phyloP scores from a whole-genome alignment of 1,140 invertebrate species.

The Bombus waltoni region DNA sequence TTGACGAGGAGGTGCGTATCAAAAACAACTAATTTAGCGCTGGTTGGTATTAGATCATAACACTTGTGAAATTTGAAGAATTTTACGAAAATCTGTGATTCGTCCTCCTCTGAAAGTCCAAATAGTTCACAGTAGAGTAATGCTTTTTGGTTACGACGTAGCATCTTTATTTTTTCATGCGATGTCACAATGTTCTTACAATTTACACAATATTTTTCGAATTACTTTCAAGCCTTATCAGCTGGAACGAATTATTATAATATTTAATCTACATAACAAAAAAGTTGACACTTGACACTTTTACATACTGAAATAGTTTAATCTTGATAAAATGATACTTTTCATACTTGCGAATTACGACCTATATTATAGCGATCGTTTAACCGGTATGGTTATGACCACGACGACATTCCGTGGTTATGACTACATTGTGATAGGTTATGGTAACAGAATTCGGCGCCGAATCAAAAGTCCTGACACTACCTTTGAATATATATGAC shows the following conservation, averaged over 20 bases:
- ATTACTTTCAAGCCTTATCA: not conserved
- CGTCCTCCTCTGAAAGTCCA: constrained; percentile 95
- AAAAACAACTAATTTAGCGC: constrained; percentile 99
- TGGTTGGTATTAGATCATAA: constrained; percentile 99
- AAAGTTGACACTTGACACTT: not conserved
- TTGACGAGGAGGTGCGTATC: constrained; percentile 99
- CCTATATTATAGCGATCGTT: too few species aligned
- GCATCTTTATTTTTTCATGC: constrained; percentile 58
- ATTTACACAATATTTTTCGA: not conserved
- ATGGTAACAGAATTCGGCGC: not conserved
- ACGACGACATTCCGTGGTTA: not conserved
- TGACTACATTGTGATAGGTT: constrained; percentile 10
- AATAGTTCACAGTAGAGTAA: constrained; percentile 78
- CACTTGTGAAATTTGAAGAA: constrained; percentile 99
- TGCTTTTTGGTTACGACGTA: constrained; percentile 75
- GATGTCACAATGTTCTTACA: constrained; percentile 42
- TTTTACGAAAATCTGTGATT: constrained; percentile 98
- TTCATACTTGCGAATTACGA: too few species aligned
- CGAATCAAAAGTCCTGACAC: not conserved
- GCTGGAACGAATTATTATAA: not conserved
- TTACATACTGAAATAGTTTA: not conserved
- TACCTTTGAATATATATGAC: not conserved
- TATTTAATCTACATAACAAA: not conserved
- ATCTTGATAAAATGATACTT: not conserved
- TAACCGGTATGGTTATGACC: too few species aligned